A percentile compares a stretch with the other conserved stretches of the same genome.
Evolutionary conservation across 2,888 invertebrate genomes (phyloP).

Genomic region (Microdon myrmicae): DNA sequence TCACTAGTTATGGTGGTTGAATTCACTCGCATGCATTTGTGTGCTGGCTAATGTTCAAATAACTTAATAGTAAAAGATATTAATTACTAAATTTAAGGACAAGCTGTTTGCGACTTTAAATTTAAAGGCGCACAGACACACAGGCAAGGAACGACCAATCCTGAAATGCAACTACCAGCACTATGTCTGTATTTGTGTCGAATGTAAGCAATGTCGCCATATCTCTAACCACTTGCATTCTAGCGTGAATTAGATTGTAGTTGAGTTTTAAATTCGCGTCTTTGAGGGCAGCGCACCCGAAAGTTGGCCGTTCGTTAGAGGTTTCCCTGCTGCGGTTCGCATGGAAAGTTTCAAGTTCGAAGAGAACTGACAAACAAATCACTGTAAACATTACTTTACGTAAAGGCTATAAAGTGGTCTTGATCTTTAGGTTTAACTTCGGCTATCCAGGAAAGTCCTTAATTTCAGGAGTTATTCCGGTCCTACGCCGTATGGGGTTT

Average conservation of each 20-base stretch:
- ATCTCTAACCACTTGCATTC: slow-evolving; percentile 17
- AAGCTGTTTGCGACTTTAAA: background rate
- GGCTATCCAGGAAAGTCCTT: slow-evolving; percentile 17
- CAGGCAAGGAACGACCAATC: slow-evolving; percentile 8
- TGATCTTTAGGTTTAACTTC: slow-evolving; percentile 11
- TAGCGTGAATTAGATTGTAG: slow-evolving; percentile 34
- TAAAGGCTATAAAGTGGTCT: slow-evolving; percentile 25
- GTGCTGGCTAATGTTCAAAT: background rate
- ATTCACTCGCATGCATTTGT: background rate
- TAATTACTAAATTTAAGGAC: background rate
- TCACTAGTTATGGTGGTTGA: background rate
- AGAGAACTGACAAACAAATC: slow-evolving; percentile 6
- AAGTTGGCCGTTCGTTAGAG: slow-evolving; percentile 26
- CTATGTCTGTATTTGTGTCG: too few relatives aligned
- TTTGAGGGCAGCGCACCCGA: slow-evolving; percentile 20
- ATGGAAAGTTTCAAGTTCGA: slow-evolving; percentile 26
- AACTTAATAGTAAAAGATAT: background rate
- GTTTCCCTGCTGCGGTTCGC: background rate
- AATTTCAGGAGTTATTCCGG: slow-evolving; percentile 13
- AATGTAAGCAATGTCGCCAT: background rate
- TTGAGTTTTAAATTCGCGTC: slow-evolving; percentile 22
- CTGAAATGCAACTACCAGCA: slow-evolving; percentile 1
- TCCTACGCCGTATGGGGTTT: background rate
- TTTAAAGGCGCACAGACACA: slow-evolving; percentile 11
- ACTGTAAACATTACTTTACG: slow-evolving; percentile 10